Evolutionary conservation across 2,113 vertebrate genomes (phyloP), one percentile per base, ranked within the genome.

Genomic region (Perognathus longimembris): DNA sequence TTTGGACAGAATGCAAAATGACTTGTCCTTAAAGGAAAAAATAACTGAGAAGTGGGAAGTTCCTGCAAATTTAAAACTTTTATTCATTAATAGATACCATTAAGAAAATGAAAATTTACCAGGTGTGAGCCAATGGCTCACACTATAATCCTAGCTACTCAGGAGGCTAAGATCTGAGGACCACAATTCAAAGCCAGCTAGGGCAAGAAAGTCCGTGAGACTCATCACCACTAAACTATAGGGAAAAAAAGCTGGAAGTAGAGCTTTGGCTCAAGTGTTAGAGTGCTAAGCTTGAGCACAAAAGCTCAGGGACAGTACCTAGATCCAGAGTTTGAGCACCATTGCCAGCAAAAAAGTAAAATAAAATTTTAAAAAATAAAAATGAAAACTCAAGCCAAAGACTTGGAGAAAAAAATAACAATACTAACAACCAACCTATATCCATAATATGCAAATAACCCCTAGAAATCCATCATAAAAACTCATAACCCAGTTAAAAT

Each of bases 391-490:
- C 17, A 93, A 85, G 26, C 84, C 79, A 54, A 54, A 67, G 34
- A 71, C 36, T 87, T 84, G 38, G 26, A 70, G 36, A 73, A 87
- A 73, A 87, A 89, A 36, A 45, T 42, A 89, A 71, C n/a, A 77
- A 50, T 22, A 32, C 38, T 75, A 50, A 67, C 24, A 78, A 3
- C n/a, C 45, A 85, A 50, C 57, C 45, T 91, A 30, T 92, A 79
- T 83, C 77, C 38, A 92, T 12, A 89, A 76, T 85, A 7, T 78
- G 18, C 69, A 90, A 95, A 84, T 57, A 93, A 74, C 10, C 30
- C 24, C 59, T 86, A 61, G 20, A 83, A 71, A 89, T 75, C 45
- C 66, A 79, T 82, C 36, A 61, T 38, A 73, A 73, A 40, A 9
- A 32, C 30, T 5, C 32, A 67, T 12, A 30, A 10, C 28, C 50